Percentiles rank a stretch among this genome's conserved stretches.
Evolutionary conservation across 53 echinoderm and acorn worm species (phyloP).

Genomic region (Temnopleurus reevesii): DNA sequence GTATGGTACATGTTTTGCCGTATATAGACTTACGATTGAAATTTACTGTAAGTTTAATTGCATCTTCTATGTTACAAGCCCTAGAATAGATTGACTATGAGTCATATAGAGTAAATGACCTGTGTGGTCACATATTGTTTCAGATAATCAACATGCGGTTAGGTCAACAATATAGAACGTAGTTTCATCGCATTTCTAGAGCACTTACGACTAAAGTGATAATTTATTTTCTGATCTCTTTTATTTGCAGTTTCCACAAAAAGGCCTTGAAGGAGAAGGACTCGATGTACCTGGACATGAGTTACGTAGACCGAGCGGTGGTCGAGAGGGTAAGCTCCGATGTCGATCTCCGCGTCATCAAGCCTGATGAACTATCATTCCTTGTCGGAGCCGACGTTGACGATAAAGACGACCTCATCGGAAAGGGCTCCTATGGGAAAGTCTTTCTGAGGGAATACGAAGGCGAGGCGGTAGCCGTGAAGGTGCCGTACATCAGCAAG

Average conservation of each 20-base stretch:
- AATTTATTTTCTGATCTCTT: no score
- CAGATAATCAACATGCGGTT: no score
- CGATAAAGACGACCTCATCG: not conserved
- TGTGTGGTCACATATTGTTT: no score
- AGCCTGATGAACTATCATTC: not conserved
- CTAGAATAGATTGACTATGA: no score
- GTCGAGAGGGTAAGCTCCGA: not conserved
- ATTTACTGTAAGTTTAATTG: no score
- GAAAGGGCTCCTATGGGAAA: conserved; percentile 36
- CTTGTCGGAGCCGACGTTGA: not conserved
- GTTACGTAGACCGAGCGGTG: conserved; percentile 33
- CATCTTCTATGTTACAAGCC: no score
- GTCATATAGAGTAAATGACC: no score
- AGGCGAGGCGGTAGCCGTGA: conserved; percentile 16
- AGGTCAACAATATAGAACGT: no score
- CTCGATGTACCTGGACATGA: conserved; percentile 32
- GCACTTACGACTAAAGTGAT: no score
- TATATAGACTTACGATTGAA: no score
- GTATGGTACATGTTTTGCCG: no score
- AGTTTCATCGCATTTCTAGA: no score
- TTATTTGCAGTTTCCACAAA: conserved; percentile 52
- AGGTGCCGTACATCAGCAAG: conserved; percentile 15
- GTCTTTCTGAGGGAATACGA: conserved; percentile 4
- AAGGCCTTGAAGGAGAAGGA: not conserved
- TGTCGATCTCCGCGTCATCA: not conserved